Conservation (phyloP, 2,113 vertebrate genomes). For the Promerops cafer region DNA sequence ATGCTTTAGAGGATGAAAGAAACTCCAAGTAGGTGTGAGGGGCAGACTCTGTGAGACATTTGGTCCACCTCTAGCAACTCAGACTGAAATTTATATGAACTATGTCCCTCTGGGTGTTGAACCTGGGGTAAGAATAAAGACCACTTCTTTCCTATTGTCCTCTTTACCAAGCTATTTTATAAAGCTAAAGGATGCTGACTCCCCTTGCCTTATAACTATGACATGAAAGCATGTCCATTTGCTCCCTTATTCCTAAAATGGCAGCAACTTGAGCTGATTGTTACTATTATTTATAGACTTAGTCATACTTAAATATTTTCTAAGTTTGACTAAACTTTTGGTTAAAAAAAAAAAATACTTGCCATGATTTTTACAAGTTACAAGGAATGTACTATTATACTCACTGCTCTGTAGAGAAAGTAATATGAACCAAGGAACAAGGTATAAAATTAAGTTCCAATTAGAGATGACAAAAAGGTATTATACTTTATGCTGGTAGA, state of each 20-base stretch:
- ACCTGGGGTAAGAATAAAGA: not conserved
- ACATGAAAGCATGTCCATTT: not conserved
- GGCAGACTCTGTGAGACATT: not conserved
- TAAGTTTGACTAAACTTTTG: not conserved
- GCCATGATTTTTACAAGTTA: not conserved
- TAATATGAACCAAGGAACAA: not conserved
- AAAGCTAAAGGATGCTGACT: not conserved
- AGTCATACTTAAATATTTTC: not conserved
- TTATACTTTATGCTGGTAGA: not conserved
- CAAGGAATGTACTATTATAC: not conserved
- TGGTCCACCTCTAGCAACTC: not conserved
- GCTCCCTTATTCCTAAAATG: not conserved
- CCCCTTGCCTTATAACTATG: not conserved
- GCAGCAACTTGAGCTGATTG: not conserved
- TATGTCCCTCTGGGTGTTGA: not conserved
- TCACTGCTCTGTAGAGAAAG: not conserved
- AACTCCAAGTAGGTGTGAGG: not conserved
- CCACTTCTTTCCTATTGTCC: not conserved
- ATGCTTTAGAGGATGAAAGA: not conserved
- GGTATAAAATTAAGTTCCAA: not conserved
- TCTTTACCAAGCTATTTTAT: not conserved
- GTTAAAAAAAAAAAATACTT: not conserved
- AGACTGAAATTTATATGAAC: not conserved
- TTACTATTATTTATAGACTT: not conserved
- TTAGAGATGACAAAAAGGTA: not conserved